A percentile compares a stretch with the other conserved stretches of the same genome.
These are phyloP conservation scores for Tigriopus japonicus DNA, from an alignment of 1,140 invertebrate genomes.

Conservation along the genomic window DNA sequence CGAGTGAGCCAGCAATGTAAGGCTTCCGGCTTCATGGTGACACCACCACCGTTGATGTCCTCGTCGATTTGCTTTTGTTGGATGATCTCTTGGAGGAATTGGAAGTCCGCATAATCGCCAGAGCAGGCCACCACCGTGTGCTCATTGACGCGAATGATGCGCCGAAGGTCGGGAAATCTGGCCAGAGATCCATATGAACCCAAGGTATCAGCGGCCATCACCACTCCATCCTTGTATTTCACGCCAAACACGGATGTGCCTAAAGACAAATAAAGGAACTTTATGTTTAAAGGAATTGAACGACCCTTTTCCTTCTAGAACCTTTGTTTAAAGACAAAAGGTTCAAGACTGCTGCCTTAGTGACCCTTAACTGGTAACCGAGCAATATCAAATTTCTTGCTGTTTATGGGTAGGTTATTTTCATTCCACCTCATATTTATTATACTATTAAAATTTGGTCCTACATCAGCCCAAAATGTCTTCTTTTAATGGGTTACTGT, in stretches of 20 bases:
- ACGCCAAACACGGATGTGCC: constrained; percentile 75
- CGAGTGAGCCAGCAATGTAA: constrained; percentile 82
- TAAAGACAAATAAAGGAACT: too few relatives aligned
- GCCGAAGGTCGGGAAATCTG: constrained; percentile 56
- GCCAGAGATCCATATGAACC: constrained; percentile 82
- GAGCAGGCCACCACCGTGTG: constrained; percentile 66
- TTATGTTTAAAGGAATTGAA: too few relatives aligned
- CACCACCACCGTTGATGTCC: constrained; percentile 69
- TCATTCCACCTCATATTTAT: too few relatives aligned
- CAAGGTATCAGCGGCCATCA: constrained; percentile 74
- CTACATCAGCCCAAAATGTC: too few relatives aligned
- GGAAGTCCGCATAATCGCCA: constrained; percentile 90
- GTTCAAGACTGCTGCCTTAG: too few relatives aligned
- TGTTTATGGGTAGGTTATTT: too few relatives aligned
- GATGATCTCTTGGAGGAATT: constrained; percentile 66
- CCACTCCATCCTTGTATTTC: constrained; percentile 65
- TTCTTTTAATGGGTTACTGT: too few relatives aligned
- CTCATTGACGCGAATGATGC: constrained; percentile 56
- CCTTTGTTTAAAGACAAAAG: too few relatives aligned
- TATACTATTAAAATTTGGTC: too few relatives aligned
- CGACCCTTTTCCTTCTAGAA: too few relatives aligned
- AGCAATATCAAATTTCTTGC: too few relatives aligned
- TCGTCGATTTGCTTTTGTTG: constrained; percentile 87
- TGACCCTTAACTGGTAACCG: too few relatives aligned
- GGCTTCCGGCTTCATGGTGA: constrained; percentile 62